phyloP scores from a whole-genome alignment of 2,888 invertebrate species.

The Gymnocheta viridis region DNA sequence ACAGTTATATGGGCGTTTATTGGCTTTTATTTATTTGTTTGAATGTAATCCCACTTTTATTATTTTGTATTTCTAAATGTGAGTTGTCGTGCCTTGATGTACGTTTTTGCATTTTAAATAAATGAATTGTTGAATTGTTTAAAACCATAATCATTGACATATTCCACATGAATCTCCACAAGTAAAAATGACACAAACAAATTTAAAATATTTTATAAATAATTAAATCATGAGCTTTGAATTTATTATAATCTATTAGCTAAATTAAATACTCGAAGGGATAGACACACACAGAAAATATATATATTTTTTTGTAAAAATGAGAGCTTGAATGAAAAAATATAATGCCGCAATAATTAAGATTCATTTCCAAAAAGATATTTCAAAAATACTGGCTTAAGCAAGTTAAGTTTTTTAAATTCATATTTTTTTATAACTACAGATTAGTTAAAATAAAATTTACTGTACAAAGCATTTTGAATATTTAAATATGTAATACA shows the following conservation, averaged over 20 bases:
- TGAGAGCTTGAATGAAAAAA: no score
- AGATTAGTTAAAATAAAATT: no score
- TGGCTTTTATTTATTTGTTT: neutral
- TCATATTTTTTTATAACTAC: no score
- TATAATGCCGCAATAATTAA: no score
- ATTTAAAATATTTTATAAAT: neutral
- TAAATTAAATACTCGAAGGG: neutral
- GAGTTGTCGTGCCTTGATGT: neutral
- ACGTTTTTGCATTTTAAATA: neutral
- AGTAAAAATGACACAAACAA: neutral
- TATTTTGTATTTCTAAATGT: neutral
- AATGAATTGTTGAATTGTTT: neutral
- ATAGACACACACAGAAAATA: neutral
- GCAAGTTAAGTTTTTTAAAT: no score
- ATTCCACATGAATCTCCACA: neutral
- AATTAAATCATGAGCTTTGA: neutral
- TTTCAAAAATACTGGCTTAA: no score
- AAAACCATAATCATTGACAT: neutral
- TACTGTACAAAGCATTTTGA: no score
- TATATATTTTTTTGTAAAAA: no score
- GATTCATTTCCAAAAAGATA: no score
- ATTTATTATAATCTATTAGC: neutral
- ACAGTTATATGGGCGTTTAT: no score
- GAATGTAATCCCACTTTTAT: neutral
- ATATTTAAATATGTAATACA: no score